Percentiles rank a stretch among this genome's conserved stretches.
Evolutionary conservation across 2,888 invertebrate genomes (phyloP).

Genomic region (Apoda limacodes): DNA sequence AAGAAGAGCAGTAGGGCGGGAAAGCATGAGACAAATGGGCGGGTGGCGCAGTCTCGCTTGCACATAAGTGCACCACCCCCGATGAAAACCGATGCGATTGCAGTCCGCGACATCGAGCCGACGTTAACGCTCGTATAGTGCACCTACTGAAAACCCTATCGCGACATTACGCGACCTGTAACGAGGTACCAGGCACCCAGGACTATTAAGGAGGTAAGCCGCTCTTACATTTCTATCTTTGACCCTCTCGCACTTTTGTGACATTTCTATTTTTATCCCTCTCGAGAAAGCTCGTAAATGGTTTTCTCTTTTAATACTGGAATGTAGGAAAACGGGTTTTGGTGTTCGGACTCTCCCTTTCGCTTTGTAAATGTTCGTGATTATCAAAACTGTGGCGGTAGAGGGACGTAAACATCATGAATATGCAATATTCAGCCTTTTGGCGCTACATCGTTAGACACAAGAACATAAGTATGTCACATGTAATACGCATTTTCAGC

Average conservation of each 20-base stretch:
- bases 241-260: constrained; percentile 35
- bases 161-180: constrained; percentile 61
- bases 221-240: constrained; percentile 44
- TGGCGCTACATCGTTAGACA: too few species aligned
- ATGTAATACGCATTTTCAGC: too few species aligned
- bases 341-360: constrained; percentile 64
- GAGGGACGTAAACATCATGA: too few species aligned
- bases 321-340: constrained; percentile 65
- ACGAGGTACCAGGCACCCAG: constrained; percentile 61
- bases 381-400: constrained; percentile 29
- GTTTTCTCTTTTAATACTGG: constrained; percentile 65
- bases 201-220: constrained; percentile 47
- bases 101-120: constrained; percentile 47
- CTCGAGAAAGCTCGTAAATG: constrained; percentile 34
- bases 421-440: too few species aligned
- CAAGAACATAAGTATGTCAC: too few species aligned
- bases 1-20: constrained; percentile 57
- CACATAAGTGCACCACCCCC: constrained; percentile 63
- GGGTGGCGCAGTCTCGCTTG: constrained; percentile 68
- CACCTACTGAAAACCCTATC: constrained; percentile 26
- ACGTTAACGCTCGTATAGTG: constrained; percentile 46
- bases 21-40: constrained; percentile 64
- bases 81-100: constrained; percentile 42
- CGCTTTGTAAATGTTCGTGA: constrained; percentile 50
- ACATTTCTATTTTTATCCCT: constrained; percentile 33